A percentile compares a stretch with the other conserved stretches of the same genome.
phyloP scores from a whole-genome alignment of 2,888 invertebrate species.

The Drosophila ustulata region DNA sequence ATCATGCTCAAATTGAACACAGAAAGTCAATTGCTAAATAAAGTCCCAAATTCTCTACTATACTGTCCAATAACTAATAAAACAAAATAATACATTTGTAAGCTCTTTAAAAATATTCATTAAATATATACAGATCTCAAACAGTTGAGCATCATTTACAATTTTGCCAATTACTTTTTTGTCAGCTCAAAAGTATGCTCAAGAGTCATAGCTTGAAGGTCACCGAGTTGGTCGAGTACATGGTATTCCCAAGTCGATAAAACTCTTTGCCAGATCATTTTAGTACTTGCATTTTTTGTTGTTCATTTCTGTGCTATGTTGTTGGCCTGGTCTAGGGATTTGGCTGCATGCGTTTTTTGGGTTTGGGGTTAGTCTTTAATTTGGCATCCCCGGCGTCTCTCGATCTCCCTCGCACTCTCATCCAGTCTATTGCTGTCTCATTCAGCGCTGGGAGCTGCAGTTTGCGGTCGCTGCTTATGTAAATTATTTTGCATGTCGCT shows the following conservation, averaged over 20 bases:
- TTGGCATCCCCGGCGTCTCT: slow-evolving; percentile 64
- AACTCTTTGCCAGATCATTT: slow-evolving; percentile 3
- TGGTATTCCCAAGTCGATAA: slow-evolving; percentile 13
- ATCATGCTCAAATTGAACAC: too few relatives aligned
- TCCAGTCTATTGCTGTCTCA: slow-evolving; percentile 8
- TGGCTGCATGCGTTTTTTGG: slow-evolving; percentile 70
- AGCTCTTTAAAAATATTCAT: too few relatives aligned
- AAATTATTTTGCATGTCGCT: slow-evolving; percentile 71
- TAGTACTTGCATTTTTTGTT: slow-evolving; percentile 31
- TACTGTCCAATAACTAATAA: too few relatives aligned
- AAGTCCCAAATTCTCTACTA: too few relatives aligned
- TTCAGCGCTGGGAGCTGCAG: slow-evolving; percentile 56
- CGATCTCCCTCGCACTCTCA: background rate
- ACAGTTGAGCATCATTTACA: too few relatives aligned
- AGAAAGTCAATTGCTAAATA: too few relatives aligned
- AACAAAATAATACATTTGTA: too few relatives aligned
- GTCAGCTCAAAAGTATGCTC: too few relatives aligned
- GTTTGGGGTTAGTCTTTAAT: slow-evolving; percentile 70
- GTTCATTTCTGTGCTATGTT: slow-evolving; percentile 31
- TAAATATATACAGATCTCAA: too few relatives aligned
- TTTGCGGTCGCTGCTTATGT: slow-evolving; percentile 78
- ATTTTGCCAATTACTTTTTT: too few relatives aligned
- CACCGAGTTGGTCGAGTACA: background rate
- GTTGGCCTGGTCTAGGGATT: slow-evolving; percentile 68
- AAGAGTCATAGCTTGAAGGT: background rate